A percentile compares a stretch with the other conserved stretches of the same genome.
These are phyloP conservation scores for Ormia ochracea DNA, from an alignment of 2,888 invertebrate genomes.

Conservation along the genomic window DNA sequence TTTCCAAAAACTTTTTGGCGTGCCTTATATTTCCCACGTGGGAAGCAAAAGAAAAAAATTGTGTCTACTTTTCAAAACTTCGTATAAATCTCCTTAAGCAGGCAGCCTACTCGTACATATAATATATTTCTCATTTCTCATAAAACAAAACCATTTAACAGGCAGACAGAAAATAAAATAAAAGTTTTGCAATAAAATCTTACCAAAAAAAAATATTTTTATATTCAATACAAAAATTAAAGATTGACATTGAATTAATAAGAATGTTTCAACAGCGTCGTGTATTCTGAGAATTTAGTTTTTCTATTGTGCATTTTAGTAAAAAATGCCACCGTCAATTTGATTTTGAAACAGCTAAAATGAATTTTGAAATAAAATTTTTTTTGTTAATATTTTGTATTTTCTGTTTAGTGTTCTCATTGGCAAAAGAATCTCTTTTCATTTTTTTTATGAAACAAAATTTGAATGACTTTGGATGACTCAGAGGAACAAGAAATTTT, in stretches of 20 bases:
- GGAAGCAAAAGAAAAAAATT: background rate
- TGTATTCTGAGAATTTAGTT: background rate
- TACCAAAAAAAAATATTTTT: background rate
- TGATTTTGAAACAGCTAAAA: background rate
- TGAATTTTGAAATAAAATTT: background rate
- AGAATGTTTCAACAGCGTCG: background rate
- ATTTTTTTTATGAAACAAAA: slow-evolving; percentile 1
- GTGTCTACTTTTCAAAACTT: background rate
- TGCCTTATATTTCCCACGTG: background rate
- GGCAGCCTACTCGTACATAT: background rate
- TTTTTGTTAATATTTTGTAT: background rate
- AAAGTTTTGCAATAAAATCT: background rate
- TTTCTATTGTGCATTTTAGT: background rate
- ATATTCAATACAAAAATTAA: background rate
- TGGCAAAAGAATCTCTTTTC: background rate
- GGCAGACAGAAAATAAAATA: background rate
- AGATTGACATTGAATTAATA: slow-evolving; percentile 2
- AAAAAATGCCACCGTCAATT: background rate
- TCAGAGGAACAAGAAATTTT: background rate
- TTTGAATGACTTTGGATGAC: background rate
- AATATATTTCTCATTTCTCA: no score
- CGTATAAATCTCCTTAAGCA: background rate
- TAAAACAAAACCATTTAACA: background rate
- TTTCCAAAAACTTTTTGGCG: background rate
- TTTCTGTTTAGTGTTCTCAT: background rate